Percentiles rank a stretch among this genome's conserved stretches.
Evolutionary conservation across 1,140 invertebrate species (phyloP).

Genomic region (Carcinoscorpius rotundicauda): DNA sequence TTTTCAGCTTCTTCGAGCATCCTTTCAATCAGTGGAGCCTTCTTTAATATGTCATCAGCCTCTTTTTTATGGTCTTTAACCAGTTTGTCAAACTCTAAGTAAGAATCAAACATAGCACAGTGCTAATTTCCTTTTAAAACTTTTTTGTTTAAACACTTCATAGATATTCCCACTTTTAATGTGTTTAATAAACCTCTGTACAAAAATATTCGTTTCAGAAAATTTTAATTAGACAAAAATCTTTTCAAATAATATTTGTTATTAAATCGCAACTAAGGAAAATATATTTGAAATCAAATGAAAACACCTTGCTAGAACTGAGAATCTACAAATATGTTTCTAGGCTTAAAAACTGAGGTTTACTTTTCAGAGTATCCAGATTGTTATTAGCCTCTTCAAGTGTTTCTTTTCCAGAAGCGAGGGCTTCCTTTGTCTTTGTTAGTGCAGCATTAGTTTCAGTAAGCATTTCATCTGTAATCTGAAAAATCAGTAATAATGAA

Average conservation of each 20-base stretch:
- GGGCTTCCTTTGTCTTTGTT: slow-evolving; percentile 61
- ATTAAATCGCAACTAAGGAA: too few relatives aligned
- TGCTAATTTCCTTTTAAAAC: too few relatives aligned
- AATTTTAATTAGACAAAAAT: too few relatives aligned
- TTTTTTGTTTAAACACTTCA: too few relatives aligned
- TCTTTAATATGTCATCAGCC: slow-evolving; percentile 52
- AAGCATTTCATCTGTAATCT: slow-evolving; percentile 46
- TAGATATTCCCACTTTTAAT: too few relatives aligned
- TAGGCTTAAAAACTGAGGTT: slow-evolving; percentile 6
- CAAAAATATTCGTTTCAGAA: too few relatives aligned
- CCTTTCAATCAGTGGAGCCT: slow-evolving; percentile 44
- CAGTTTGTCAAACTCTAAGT: slow-evolving; percentile 70
- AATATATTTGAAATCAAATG: too few relatives aligned
- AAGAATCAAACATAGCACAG: slow-evolving; percentile 18
- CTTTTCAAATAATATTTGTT: too few relatives aligned
- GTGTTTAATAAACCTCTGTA: too few relatives aligned
- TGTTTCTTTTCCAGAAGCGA: slow-evolving; percentile 67
- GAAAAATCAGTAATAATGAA: too few relatives aligned
- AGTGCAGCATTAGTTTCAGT: slow-evolving; percentile 54
- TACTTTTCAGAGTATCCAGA: slow-evolving; percentile 65
- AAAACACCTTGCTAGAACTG: too few relatives aligned
- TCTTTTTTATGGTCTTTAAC: slow-evolving; percentile 61
- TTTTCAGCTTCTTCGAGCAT: slow-evolving; percentile 50
- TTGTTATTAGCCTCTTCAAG: slow-evolving; percentile 76
- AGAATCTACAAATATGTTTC: too few relatives aligned